Percentiles rank a stretch among this genome's conserved stretches.
These are phyloP conservation scores for Syngnathus scovelli DNA, from an alignment of 2,113 vertebrate species.

Conservation along the genomic window DNA sequence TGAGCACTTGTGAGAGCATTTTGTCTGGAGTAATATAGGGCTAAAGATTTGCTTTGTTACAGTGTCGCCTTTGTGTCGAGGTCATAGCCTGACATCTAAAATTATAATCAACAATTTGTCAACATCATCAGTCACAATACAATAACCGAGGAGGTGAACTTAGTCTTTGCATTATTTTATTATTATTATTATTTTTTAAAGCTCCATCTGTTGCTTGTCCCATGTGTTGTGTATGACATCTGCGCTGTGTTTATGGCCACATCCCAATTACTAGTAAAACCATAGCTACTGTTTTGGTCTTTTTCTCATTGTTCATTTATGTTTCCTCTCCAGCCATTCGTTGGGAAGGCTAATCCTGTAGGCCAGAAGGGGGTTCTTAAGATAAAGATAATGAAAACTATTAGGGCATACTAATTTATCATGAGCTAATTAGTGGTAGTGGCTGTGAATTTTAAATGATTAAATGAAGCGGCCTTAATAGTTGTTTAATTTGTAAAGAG, in stretches of 20 bases:
- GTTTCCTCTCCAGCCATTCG: not conserved
- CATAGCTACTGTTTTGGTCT: not conserved
- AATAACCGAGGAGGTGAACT: not conserved
- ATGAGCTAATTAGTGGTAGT: constrained; percentile 4
- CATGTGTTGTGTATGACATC: constrained; percentile 16
- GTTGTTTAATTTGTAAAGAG: not conserved
- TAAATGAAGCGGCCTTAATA: constrained; percentile 9
- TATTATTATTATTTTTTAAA: not conserved
- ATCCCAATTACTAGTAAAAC: not conserved
- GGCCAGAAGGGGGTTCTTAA: not conserved
- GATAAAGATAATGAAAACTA: constrained; percentile 7
- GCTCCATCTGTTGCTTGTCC: constrained; percentile 16
- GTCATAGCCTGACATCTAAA: constrained; percentile 7
- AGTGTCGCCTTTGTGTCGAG: constrained; percentile 7
- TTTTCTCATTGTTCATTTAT: not conserved
- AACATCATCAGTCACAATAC: not conserved
- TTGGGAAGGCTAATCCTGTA: not conserved
- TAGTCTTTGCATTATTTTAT: constrained; percentile 1
- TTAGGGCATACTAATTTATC: constrained; percentile 8
- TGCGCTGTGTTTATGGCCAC: constrained; percentile 30
- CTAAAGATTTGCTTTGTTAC: no score
- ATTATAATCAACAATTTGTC: constrained; percentile 7
- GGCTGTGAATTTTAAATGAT: constrained; percentile 12
- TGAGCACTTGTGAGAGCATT: no score
- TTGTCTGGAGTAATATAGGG: no score